Evolutionary conservation across 2,888 invertebrate species (phyloP), one percentile per base, ranked within the genome.

Genomic region (Ochropleura leucogaster): DNA sequence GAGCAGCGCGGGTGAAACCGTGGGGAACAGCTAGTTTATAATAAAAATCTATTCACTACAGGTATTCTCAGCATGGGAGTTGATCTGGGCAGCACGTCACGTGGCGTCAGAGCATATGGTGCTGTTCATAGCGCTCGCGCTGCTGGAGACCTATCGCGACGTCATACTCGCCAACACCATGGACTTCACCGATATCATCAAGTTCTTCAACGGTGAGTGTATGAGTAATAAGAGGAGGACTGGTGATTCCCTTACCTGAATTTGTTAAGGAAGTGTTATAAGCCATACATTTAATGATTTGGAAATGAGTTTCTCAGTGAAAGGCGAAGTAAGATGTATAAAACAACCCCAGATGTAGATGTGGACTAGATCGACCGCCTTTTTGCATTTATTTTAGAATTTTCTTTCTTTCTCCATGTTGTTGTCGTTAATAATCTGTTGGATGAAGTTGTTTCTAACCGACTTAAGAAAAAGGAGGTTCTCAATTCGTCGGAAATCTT

Each of bases 161-260:
- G 99, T 99, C 88, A 99, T 99, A 80, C 96, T 99, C 60, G 98
- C 99, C 69, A 99, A 99, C 94, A 97, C 98, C 88, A 99, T 99
- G 99, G 99, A 99, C 95, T 99, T 99, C 93, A 99, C 99, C 0
- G 99, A 99, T 93, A 99, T 99, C 92, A 99, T 99, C 92, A 99
- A 99, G 92, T 99, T 99, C 95, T 99, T 99, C 92, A 99, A 99
- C 95, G 99, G 99, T 99, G 91, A 96, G 64, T 30, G 57, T 1
- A 57, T 12, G 6, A 55, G 20, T 3, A 47, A 47, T 30, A 30
- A 30, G 30, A 30, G 30, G 30, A 30, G 30, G 3, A 30, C 30
- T 30, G 30, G 30, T 30, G 30, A 30, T 30, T 30, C 30, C 1
- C 30, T 30, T 30, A 30, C 30, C 30, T 30, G 30, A 30, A 30